Evolutionary conservation across 2,113 vertebrate genomes (phyloP).

Genomic region (Cephalophus harveyi): DNA sequence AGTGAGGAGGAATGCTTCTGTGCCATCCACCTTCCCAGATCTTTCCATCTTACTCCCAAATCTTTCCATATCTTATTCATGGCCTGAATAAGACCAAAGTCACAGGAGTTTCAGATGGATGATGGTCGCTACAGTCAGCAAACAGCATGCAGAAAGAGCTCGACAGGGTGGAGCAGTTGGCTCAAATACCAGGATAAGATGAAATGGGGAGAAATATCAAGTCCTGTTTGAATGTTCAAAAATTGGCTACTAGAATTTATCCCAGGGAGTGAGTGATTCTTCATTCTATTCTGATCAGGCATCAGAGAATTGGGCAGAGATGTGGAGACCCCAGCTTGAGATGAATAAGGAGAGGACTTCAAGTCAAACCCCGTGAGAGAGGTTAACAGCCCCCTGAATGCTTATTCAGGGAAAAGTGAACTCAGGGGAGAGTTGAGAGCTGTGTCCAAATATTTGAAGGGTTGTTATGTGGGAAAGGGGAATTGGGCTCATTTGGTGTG

Average conservation of each 20-base stretch:
- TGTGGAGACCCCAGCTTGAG: not conserved
- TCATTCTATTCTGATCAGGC: not conserved
- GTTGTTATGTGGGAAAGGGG: not conserved
- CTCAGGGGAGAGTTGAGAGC: not conserved
- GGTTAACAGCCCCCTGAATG: not conserved
- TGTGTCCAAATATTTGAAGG: slow-evolving; percentile 13
- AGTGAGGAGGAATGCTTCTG: not conserved
- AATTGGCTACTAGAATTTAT: not conserved
- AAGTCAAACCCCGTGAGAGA: not conserved
- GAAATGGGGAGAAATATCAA: not conserved
- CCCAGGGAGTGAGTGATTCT: not conserved
- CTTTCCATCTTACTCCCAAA: not conserved
- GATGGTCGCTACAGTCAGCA: not conserved
- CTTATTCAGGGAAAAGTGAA: not conserved
- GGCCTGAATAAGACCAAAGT: not conserved
- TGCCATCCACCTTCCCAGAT: not conserved
- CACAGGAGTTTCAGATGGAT: not conserved
- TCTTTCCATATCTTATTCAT: not conserved
- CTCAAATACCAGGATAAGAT: not conserved
- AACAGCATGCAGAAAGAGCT: not conserved
- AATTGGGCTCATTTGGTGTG: not conserved
- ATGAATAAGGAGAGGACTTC: not conserved
- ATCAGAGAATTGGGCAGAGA: not conserved
- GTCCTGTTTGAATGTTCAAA: not conserved
- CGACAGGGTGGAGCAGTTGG: accelerated